Evolutionary conservation across 2,113 vertebrate species (phyloP).

Genomic region (Phocoena sinus): DNA sequence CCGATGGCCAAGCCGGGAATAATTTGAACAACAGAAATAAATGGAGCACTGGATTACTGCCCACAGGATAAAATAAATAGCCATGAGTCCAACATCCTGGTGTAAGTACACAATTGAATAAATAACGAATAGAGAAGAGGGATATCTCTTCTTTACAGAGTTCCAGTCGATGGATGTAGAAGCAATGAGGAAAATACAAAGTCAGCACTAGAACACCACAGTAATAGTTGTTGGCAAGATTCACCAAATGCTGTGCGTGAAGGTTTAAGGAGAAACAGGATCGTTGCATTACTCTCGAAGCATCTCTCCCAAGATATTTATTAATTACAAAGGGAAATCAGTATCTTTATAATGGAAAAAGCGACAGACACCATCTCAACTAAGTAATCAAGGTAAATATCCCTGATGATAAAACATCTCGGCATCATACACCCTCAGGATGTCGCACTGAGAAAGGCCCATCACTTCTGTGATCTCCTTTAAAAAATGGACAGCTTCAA

Average conservation of each 20-base stretch:
- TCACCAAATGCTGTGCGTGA: background rate
- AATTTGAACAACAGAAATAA: background rate
- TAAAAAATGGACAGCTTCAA: background rate
- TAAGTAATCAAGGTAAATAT: background rate
- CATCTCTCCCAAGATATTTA: background rate
- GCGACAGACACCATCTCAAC: background rate
- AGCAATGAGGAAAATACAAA: background rate
- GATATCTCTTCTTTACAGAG: background rate
- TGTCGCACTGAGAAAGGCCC: background rate
- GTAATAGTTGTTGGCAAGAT: background rate
- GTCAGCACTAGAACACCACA: background rate
- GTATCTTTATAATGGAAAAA: background rate
- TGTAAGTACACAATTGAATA: background rate
- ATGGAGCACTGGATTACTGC: too few species aligned
- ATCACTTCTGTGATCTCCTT: background rate
- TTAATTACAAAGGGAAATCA: background rate
- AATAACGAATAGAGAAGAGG: background rate
- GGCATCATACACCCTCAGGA: too few species aligned
- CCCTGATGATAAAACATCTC: background rate
- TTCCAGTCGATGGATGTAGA: background rate
- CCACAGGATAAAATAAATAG: background rate
- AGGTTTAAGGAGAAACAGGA: background rate
- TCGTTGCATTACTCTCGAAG: background rate
- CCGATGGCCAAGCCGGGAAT: background rate
- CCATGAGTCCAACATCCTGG: rapidly evolving